A percentile compares a stretch with the other conserved stretches of the same genome.
Evolutionary conservation across 1,140 invertebrate species (phyloP).

Genomic region (Drosophila prosaltans): DNA sequence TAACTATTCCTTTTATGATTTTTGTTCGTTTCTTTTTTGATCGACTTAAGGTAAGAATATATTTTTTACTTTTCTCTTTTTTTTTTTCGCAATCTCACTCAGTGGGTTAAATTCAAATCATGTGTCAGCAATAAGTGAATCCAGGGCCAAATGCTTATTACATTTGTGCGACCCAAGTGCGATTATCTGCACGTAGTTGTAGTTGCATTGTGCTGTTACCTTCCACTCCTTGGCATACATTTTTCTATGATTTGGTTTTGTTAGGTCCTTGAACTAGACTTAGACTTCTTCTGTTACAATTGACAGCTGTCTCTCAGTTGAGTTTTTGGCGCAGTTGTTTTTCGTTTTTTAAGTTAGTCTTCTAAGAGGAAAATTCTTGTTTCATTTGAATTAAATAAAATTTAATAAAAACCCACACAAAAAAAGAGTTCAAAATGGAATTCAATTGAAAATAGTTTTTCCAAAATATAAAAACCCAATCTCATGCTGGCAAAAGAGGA

Average conservation of each 20-base stretch:
- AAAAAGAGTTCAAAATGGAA: background rate
- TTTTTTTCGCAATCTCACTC: background rate
- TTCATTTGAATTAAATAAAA: conserved; percentile 56
- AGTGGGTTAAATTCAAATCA: background rate
- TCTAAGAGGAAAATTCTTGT: conserved; percentile 23
- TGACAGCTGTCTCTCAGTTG: conserved; percentile 37
- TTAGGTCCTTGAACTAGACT: conserved; percentile 11
- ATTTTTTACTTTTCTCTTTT: background rate
- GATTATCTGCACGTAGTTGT: conserved; percentile 63
- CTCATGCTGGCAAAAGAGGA: conserved; percentile 31
- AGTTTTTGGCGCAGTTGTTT: background rate
- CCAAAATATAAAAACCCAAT: conserved; percentile 34
- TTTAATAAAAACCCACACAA: conserved; percentile 40
- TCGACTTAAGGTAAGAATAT: no score
- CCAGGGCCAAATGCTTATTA: background rate
- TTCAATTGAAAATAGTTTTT: conserved; percentile 43
- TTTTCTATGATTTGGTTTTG: background rate
- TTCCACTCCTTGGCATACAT: conserved; percentile 10
- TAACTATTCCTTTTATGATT: no score
- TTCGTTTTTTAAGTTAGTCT: conserved; percentile 1
- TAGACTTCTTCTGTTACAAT: conserved; percentile 14
- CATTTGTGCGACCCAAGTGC: conserved; percentile 43
- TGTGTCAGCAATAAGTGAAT: background rate
- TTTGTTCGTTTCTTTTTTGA: no score
- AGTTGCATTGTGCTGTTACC: conserved; percentile 44